phyloP scores from a whole-genome alignment of 2,113 vertebrate genomes.

The Bucco capensis region DNA sequence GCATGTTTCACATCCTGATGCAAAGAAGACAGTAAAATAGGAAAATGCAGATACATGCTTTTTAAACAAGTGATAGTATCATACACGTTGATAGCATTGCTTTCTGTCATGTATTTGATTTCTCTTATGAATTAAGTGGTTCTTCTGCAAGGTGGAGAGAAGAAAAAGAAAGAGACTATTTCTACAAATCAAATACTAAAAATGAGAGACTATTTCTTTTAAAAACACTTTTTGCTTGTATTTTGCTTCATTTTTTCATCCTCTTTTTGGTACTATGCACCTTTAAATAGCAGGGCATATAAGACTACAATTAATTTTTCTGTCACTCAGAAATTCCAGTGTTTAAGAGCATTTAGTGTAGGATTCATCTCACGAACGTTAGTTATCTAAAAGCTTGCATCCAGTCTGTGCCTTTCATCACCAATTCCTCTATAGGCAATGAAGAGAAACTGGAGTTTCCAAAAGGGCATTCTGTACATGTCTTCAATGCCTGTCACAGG shows the following conservation, averaged over 20 bases:
- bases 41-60: neutral
- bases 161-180: constrained; percentile 31
- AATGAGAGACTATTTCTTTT: constrained; percentile 56
- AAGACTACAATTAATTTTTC: neutral
- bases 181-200: constrained; percentile 73
- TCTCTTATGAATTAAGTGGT: constrained; percentile 4
- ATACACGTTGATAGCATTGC: neutral
- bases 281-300: neutral
- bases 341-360: neutral
- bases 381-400: neutral
- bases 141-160: neutral
- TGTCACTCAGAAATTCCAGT: neutral
- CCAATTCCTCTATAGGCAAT: neutral
- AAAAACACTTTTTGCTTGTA: neutral
- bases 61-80: neutral
- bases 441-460: neutral
- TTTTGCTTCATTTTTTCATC: neutral
- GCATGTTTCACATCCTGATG: neutral
- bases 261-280: neutral
- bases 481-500: neutral
- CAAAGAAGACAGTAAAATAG: neutral
- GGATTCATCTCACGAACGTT: neutral
- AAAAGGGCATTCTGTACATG: neutral
- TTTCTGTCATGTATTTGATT: neutral
- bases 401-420: neutral